Evolutionary conservation across 2,888 invertebrate genomes (phyloP), one percentile per base, ranked within the genome.

Genomic region (Leptopilina syphax): DNA sequence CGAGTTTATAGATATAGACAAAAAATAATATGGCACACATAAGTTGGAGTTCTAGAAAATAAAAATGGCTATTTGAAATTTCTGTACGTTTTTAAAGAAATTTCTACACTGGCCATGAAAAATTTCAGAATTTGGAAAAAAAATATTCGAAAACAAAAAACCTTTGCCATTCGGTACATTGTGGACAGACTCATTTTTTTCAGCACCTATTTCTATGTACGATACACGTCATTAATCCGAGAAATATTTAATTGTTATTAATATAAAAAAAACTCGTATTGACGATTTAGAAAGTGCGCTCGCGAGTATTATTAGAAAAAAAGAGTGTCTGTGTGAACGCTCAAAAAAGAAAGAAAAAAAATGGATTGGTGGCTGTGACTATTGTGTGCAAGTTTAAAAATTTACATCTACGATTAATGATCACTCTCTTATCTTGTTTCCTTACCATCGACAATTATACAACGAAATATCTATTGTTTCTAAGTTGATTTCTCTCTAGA

Each of bases 191-290:
- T 90, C 87, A 89, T 89, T 63, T 50, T 90, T 89, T 90, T 89
- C 87, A 88, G 86, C 90, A 90, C 88, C 88, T 88, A 89, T 88
- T 90, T 90, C 86, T 90, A 87, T 88, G 88, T 88, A 88, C 88
- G 84, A 90, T 89, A 89, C 88, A 88, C 87, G 82, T 82, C 83
- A 84, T 85, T 85, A 83, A 82, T 85, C 81, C 83, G 85, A 87
- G 85, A 84, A 85, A 87, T 87, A 86, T 86, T 85, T 84, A 84
- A 86, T 83, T 84, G 83, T 82, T 84, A 83, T 83, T 81, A 57
- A 79, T 73, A 83, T 82, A 76, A 60, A 80, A 60, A 81, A 76
- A 80, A 79, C 18, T 57, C 44, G 41, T 76, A 79, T 79, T 67
- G 66, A 12, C 77, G 76, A 63, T 78, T 81, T 68, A 80, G 79